Evolutionary conservation across 2,888 invertebrate species (phyloP).

Genomic region (Drosophila mimica): DNA sequence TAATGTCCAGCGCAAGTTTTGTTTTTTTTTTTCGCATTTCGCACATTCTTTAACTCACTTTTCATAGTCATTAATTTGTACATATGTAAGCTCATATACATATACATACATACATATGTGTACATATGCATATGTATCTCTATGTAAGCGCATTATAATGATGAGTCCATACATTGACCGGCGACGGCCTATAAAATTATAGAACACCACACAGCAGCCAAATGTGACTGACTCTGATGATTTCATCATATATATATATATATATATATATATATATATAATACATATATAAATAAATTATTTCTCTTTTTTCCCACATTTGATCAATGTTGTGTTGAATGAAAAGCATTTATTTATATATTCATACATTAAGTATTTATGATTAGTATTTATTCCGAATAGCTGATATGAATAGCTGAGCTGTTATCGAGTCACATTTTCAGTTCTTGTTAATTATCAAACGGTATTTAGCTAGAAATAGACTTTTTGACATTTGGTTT

Average conservation of each 20-base stretch:
- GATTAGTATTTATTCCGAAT: neutral
- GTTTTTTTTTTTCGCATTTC: constrained; percentile 10
- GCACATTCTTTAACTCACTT: constrained; percentile 47
- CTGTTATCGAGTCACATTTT: neutral
- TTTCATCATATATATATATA: constrained; percentile 50
- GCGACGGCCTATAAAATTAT: constrained; percentile 51
- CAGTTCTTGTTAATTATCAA: neutral
- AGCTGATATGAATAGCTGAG: neutral
- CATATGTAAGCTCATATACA: constrained; percentile 8
- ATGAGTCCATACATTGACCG: constrained; percentile 51
- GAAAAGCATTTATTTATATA: constrained; percentile 25
- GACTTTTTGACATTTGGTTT: neutral
- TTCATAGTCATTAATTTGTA: constrained; percentile 58
- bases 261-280: too few relatives aligned
- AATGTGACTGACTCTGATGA: constrained; percentile 55
- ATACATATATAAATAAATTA: neutral
- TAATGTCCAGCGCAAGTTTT: constrained; percentile 25
- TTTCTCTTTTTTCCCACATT: constrained; percentile 28
- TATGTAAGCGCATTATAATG: constrained; percentile 44
- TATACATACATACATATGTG: neutral
- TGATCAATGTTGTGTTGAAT: constrained; percentile 53
- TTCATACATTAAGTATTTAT: constrained; percentile 7
- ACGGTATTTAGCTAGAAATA: neutral
- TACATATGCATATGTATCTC: neutral
- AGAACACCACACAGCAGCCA: constrained; percentile 44